phyloP scores from a whole-genome alignment of 2,797 vertebrate species.

The Sebastes itinus region DNA sequence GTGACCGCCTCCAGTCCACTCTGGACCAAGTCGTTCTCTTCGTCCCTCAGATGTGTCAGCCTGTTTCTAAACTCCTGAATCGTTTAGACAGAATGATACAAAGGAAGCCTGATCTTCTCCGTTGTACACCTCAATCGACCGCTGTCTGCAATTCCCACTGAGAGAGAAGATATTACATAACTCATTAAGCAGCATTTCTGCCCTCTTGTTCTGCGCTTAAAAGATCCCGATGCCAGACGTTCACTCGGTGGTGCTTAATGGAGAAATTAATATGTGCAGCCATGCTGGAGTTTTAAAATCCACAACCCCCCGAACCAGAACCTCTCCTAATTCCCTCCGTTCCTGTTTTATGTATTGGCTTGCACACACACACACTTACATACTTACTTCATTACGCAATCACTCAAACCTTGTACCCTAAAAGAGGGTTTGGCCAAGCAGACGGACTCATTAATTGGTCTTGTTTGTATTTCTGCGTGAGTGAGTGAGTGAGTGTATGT shows the following conservation, averaged over 20 bases:
- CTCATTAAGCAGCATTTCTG: constrained; percentile 42
- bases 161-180: constrained; percentile 43
- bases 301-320: background rate
- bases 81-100: constrained; percentile 11
- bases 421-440: background rate
- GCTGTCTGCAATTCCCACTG: constrained; percentile 5
- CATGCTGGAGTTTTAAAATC: constrained; percentile 21
- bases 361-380: background rate
- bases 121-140: background rate
- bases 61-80: background rate
- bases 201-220: constrained; percentile 41
- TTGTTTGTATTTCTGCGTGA: background rate
- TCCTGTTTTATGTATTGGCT: constrained; percentile 14
- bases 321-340: constrained; percentile 5
- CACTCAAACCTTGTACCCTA: background rate
- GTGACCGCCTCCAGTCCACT: background rate
- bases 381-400: background rate
- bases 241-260: constrained; percentile 22
- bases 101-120: constrained; percentile 8
- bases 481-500: background rate
- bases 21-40: background rate
- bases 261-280: constrained; percentile 41
- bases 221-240: constrained; percentile 19
- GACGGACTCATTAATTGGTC: background rate
- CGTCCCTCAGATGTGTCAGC: background rate